A percentile compares a stretch with the other conserved stretches of the same genome.
Conservation (phyloP, 1,140 invertebrate genomes). For the Mizuhopecten yessoensis region DNA sequence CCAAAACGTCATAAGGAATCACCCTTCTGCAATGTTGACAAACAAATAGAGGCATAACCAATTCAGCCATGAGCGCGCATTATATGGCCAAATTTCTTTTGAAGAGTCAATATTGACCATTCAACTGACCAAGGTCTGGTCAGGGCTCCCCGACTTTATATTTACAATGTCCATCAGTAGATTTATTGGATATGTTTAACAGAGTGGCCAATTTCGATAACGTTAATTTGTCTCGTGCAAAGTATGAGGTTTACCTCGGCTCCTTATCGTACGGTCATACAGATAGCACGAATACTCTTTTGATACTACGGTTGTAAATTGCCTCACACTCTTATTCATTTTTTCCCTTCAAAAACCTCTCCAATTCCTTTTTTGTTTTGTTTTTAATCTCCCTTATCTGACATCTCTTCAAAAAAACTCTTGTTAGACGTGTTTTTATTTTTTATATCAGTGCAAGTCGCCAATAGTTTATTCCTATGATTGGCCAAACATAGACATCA, state of each 20-base stretch:
- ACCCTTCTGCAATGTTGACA: background rate
- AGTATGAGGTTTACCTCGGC: background rate
- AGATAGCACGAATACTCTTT: too few relatives aligned
- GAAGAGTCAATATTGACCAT: background rate
- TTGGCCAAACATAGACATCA: too few relatives aligned
- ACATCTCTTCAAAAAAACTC: too few relatives aligned
- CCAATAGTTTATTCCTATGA: too few relatives aligned
- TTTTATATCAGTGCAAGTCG: too few relatives aligned
- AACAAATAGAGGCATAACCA: background rate
- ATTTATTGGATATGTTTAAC: background rate
- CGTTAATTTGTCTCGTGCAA: too few relatives aligned
- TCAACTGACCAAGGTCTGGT: background rate
- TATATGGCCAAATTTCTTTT: constrained; percentile 6
- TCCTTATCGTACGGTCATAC: background rate
- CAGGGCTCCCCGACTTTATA: background rate
- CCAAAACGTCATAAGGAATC: background rate
- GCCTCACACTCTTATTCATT: too few relatives aligned
- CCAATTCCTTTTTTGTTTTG: too few relatives aligned
- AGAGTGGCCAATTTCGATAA: background rate
- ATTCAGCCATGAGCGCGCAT: background rate
- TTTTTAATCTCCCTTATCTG: too few relatives aligned
- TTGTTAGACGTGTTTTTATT: too few relatives aligned
- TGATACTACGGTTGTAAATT: too few relatives aligned
- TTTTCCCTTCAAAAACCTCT: too few relatives aligned
- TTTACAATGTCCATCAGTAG: background rate